phyloP scores from a whole-genome alignment of 2,888 invertebrate species.

The Ctena decussata region DNA sequence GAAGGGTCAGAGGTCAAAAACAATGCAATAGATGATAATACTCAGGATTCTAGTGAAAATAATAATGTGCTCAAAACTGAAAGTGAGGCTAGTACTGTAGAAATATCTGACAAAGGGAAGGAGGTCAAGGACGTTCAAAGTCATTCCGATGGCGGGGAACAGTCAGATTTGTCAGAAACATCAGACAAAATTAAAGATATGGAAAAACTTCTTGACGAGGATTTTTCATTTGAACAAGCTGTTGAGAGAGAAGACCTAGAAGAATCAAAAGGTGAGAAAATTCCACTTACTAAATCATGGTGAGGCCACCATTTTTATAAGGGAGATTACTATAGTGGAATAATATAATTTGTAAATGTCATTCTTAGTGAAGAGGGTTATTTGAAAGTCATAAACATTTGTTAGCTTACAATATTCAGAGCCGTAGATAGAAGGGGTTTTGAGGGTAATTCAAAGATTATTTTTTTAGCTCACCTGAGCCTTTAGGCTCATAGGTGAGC shows the following conservation, averaged over 20 bases:
- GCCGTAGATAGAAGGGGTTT: too few species aligned
- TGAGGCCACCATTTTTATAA: too few species aligned
- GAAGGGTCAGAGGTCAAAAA: slow-evolving; percentile 8
- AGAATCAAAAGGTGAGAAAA: background rate
- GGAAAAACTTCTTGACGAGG: slow-evolving; percentile 56
- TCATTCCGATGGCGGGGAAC: background rate
- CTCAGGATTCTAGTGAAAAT: background rate
- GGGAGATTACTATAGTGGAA: too few species aligned
- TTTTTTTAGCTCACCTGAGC: too few species aligned
- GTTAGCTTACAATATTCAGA: too few species aligned
- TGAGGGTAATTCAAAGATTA: too few species aligned
- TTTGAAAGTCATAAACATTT: too few species aligned
- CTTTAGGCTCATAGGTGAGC: too few species aligned
- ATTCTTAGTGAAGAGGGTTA: too few species aligned
- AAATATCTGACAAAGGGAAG: background rate
- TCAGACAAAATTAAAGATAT: slow-evolving; percentile 39
- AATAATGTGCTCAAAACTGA: slow-evolving; percentile 5
- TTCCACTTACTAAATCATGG: too few species aligned
- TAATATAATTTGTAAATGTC: too few species aligned
- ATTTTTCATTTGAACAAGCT: slow-evolving; percentile 23
- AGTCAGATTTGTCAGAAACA: background rate
- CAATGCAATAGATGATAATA: slow-evolving; percentile 9
- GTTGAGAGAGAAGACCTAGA: background rate
- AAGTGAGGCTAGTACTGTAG: background rate
- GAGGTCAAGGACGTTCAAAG: background rate